These are phyloP conservation scores for Volucella bombylans DNA, from an alignment of 2,888 invertebrate species.

Conservation along the genomic window DNA sequence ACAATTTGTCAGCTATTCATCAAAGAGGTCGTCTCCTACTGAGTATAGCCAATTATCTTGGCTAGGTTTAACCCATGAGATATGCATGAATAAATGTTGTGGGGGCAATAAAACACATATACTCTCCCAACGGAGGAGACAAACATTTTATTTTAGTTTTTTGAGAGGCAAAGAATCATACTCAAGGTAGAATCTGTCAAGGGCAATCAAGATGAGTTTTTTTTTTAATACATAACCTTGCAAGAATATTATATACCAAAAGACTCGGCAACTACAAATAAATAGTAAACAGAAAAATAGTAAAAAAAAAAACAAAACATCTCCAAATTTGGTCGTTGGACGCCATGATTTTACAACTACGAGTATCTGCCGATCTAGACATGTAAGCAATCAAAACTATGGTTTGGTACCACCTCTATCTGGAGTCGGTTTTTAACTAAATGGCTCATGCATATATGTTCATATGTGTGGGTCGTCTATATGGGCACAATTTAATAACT, in stretches of 20 bases:
- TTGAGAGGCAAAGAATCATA: conserved; percentile 25
- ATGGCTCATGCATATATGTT: conserved; percentile 46
- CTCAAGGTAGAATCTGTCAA: conserved; percentile 69
- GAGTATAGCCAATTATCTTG: conserved; percentile 56
- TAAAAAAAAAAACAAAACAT: conserved; percentile 56
- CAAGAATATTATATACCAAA: conserved; percentile 14
- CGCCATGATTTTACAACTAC: conserved; percentile 74
- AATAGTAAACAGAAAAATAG: conserved; percentile 52
- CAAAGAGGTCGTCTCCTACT: conserved; percentile 54
- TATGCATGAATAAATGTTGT: conserved; percentile 49
- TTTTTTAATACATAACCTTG: conserved; percentile 34
- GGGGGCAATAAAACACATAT: conserved; percentile 53
- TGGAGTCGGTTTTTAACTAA: conserved; percentile 45
- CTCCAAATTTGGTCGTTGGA: conserved; percentile 70
- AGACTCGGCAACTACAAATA: conserved; percentile 61
- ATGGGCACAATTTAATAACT: conserved; percentile 76
- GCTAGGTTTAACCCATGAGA: conserved; percentile 35
- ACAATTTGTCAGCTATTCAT: conserved; percentile 72
- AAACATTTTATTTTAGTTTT: conserved; percentile 25
- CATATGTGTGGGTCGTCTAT: conserved; percentile 41
- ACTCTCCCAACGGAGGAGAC: conserved; percentile 1
- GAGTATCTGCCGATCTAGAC: conserved; percentile 62
- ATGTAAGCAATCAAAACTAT: conserved; percentile 62
- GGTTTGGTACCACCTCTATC: conserved; percentile 61
- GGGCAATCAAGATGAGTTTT: conserved; percentile 55